Evolutionary conservation across 2,113 vertebrate species (phyloP), one percentile per base, ranked within the genome.

Genomic region (Pelobates fuscus): DNA sequence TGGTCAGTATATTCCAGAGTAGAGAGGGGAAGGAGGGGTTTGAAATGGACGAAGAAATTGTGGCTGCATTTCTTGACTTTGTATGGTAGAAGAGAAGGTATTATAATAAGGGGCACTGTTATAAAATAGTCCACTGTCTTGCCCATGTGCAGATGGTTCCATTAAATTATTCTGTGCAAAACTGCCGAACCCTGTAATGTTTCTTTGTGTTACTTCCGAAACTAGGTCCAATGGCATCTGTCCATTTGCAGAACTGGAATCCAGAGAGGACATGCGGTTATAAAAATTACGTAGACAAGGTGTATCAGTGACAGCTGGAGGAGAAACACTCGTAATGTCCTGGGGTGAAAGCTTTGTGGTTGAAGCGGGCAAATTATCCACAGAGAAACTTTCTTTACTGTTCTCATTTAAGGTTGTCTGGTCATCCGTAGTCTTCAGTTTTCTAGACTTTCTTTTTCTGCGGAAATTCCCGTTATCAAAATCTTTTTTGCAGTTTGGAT

Each of bases 401-500:
- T 92, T 94, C 41, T 86, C 70, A 11, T 81, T 71, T 21, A 85
- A 79, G 3, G 82, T 0, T 49, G 78, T 29, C n/a, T 88, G 64
- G 30, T 88, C 84, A 2, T 95, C 94, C 67, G 94, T 94, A 0
- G 84, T 60, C 70, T 97, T 95, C 26, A 0, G 80, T 37, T 0
- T 85, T 82, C 0, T 84, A 26, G 17, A 89, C 83, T 98, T 99
- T 63, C 96, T 88, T 74, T 98, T 99, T 80, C 97, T 81, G 1
- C 97, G 94, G 83, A 99, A 99, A 80, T 98, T 99, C 5, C 97
- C 97, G 0, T 99, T 99, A 82, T 99, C 97, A 65, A 99, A 98
- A 96, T 98, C 98, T 83, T 99, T 99, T 82, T 99, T 97, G 43
- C 97, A 99, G 91, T 99, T 99, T 8, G 97, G 94, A 77, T 99